Base-by-base conservation (phyloP, 2,797 vertebrate genomes). In the Gallirallus australis region DNA sequence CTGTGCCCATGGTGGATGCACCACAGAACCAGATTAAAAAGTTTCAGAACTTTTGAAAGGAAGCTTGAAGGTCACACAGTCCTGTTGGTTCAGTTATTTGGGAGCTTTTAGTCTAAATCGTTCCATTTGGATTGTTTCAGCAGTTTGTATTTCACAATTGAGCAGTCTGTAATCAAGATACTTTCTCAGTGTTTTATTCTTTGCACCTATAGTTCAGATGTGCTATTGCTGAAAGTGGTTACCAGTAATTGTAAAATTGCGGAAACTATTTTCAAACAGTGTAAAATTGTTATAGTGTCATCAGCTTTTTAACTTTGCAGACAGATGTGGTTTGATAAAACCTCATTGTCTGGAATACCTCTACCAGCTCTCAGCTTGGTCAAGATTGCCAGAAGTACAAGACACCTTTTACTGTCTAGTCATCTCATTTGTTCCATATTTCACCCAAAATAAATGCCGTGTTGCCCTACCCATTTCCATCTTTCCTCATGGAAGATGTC, bases 391-490 rank as follows among this genome's bases (percentile, higher is more conserved):
- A 72, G 35, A 91, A 93, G 48, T 64, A 65, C 3, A 2, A 92
- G 61, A 85, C 63, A 63, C 75, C 15, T 2, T 68, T 89, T 76
- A 61, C 45, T 71, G 86, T 76, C 90, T 93, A 70, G 76, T 88
- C 82, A 88, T 95, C 72, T 90, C 57, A 66, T 66, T 93, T 79
- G 75, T 86, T 93, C 52, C 27, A 5, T 57, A 35, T 69, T 95
- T 91, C 82, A 90, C 59, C 70, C 89, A 95, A 82, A 83, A 82
- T 70, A 91, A 94, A 94, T 73, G 92, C 86, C 60, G 15, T 60
- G 30, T 48, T 88, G 70, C 60, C 66, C 80, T 88, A 63, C 85
- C 77, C 65, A 63, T 88, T 90, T 94, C 73, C 59, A 76, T 70
- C 52, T 87, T 85, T 88, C 59, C 52, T 88, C 47, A 54, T 4